These are phyloP conservation scores for Macaria liturata DNA, from an alignment of 2,888 invertebrate genomes.

Conservation along the genomic window DNA sequence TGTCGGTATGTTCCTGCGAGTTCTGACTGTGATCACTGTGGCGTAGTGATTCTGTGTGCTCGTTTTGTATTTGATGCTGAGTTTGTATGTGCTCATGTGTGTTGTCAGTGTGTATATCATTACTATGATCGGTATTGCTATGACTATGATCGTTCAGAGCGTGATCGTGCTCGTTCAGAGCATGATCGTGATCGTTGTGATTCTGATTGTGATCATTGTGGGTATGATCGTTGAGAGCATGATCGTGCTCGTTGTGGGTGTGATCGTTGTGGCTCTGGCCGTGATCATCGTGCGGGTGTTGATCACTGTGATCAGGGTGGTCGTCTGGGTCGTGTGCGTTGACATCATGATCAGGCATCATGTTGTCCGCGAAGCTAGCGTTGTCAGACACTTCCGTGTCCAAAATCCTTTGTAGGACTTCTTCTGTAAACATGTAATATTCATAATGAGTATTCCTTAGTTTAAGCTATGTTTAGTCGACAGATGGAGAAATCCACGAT, in stretches of 20 bases:
- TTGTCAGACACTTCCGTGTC: constrained; percentile 55
- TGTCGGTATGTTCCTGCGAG: no score
- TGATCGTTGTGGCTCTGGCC: constrained; percentile 18
- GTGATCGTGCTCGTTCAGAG: background rate
- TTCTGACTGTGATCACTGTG: constrained; percentile 9
- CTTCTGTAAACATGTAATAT: constrained; percentile 49
- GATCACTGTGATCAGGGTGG: constrained; percentile 10
- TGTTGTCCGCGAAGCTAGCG: constrained; percentile 44
- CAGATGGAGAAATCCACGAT: no score
- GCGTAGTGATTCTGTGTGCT: background rate
- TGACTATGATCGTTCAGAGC: background rate
- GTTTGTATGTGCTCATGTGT: background rate
- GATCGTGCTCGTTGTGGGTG: constrained; percentile 17
- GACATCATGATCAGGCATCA: constrained; percentile 40
- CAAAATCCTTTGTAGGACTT: constrained; percentile 69
- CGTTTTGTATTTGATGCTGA: constrained; percentile 1
- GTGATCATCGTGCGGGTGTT: constrained; percentile 27
- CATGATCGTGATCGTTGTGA: constrained; percentile 4
- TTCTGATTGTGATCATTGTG: constrained; percentile 9
- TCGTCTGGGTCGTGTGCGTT: constrained; percentile 22
- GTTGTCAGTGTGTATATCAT: constrained; percentile 8
- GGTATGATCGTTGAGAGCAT: constrained; percentile 13
- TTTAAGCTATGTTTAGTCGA: no score
- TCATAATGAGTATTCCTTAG: no score
- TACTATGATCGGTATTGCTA: constrained; percentile 3